A percentile compares a stretch with the other conserved stretches of the same genome.
phyloP scores from a whole-genome alignment of 2,888 invertebrate species.

The Ormyrus thymus region DNA sequence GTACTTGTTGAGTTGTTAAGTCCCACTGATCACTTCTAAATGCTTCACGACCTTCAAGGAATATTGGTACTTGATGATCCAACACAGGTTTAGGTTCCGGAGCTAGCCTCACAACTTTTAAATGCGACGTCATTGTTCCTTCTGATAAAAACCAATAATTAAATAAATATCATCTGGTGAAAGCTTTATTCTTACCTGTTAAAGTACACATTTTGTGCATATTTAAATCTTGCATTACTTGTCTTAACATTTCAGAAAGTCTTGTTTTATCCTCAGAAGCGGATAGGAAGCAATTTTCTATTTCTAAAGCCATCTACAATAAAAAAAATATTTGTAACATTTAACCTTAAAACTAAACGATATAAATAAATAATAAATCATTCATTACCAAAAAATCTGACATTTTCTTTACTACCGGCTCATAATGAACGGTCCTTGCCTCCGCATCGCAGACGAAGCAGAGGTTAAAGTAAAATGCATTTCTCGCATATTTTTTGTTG shows the following conservation, averaged over 20 bases:
- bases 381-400: constrained; percentile 77
- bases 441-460: constrained; percentile 95
- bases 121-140: constrained; percentile 90
- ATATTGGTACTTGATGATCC: constrained; percentile 94
- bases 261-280: constrained; percentile 81
- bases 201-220: constrained; percentile 86
- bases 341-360: constrained; percentile 20
- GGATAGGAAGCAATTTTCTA: constrained; percentile 90
- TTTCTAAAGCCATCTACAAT: constrained; percentile 85
- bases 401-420: constrained; percentile 94
- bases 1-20: constrained; percentile 92
- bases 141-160: constrained; percentile 75
- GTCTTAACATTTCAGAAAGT: constrained; percentile 85
- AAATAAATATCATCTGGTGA: not conserved
- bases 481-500: constrained; percentile 91
- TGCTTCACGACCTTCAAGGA: constrained; percentile 81
- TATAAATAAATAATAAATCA: constrained; percentile 21
- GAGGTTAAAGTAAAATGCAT: constrained; percentile 96
- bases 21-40: constrained; percentile 90
- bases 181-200: constrained; percentile 76
- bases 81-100: constrained; percentile 88
- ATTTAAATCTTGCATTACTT: constrained; percentile 89
- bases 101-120: constrained; percentile 90
- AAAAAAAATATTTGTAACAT: not conserved
- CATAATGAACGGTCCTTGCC: constrained; percentile 93